phyloP scores from a whole-genome alignment of 2,888 invertebrate species.

The Ptychoptera contaminata region DNA sequence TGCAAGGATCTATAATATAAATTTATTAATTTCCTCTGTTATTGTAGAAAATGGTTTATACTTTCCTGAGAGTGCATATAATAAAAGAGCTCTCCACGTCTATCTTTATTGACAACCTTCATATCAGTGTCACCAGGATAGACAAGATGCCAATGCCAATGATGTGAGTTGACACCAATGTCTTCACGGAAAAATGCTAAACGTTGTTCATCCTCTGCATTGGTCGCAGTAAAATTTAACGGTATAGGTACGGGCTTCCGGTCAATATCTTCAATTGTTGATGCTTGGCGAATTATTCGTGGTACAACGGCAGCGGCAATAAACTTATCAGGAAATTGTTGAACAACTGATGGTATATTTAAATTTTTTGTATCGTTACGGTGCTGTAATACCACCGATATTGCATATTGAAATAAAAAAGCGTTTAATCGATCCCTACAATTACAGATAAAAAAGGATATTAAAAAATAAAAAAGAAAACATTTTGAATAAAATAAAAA shows the following conservation, averaged over 20 bases:
- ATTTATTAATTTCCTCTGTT: not conserved
- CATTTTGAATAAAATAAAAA: not conserved
- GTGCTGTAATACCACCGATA: not conserved
- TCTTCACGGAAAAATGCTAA: constrained; percentile 69
- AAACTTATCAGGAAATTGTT: constrained; percentile 62
- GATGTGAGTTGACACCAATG: constrained; percentile 70
- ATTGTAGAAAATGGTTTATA: constrained; percentile 13
- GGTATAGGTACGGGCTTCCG: no score
- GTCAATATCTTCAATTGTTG: constrained; percentile 41
- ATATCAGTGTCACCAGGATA: constrained; percentile 49
- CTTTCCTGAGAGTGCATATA: constrained; percentile 48
- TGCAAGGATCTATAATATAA: not conserved
- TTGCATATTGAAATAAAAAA: not conserved
- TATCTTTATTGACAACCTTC: constrained; percentile 53
- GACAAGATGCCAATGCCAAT: constrained; percentile 82
- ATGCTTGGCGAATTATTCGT: constrained; percentile 21
- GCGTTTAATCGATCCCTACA: constrained; percentile 1
- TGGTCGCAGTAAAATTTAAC: constrained; percentile 49
- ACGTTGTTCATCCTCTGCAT: constrained; percentile 52
- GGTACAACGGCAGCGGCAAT: constrained; percentile 46
- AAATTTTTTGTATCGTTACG: constrained; percentile 47
- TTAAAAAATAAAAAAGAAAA: no score
- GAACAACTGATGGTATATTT: constrained; percentile 49
- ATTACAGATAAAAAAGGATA: no score
- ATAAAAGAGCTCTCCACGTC: constrained; percentile 64